Evolutionary conservation across 2,113 vertebrate species (phyloP).

Genomic region (Sinocyclocheilus grahami): DNA sequence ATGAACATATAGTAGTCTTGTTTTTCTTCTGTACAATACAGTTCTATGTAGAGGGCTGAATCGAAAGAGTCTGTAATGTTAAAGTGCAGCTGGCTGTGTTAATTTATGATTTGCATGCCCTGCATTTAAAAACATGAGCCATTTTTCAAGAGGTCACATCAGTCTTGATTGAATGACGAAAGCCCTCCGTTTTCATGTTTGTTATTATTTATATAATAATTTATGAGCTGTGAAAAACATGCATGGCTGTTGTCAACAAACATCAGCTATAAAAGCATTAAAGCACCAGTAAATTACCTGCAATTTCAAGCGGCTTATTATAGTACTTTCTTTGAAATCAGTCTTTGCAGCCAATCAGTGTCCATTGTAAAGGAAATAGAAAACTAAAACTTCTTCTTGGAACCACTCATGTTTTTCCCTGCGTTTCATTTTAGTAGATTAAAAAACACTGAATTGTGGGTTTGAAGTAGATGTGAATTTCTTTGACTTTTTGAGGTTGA

Average conservation of each 20-base stretch:
- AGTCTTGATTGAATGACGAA: not conserved
- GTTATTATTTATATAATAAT: not conserved
- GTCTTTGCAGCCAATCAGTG: not conserved
- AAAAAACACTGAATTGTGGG: not conserved
- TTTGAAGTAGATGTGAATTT: not conserved
- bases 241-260: slow-evolving; percentile 1
- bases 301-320: not conserved
- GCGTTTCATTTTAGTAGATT: not conserved
- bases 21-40: not conserved
- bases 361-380: not conserved
- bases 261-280: slow-evolving; percentile 7
- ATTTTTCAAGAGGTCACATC: not conserved
- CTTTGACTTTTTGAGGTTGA: too few species aligned
- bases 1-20: not conserved
- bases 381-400: not conserved
- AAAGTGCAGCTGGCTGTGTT: not conserved
- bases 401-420: not conserved
- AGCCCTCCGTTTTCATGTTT: not conserved
- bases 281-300: not conserved
- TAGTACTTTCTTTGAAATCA: not conserved
- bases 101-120: not conserved
- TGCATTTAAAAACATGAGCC: not conserved
- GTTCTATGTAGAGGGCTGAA: not conserved
- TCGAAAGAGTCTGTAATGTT: too few species aligned
- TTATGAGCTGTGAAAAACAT: not conserved